Percentiles rank a stretch among this genome's conserved stretches.
These are phyloP conservation scores for Chirona hameri DNA, from an alignment of 2,888 invertebrate genomes.

Conservation along the genomic window DNA sequence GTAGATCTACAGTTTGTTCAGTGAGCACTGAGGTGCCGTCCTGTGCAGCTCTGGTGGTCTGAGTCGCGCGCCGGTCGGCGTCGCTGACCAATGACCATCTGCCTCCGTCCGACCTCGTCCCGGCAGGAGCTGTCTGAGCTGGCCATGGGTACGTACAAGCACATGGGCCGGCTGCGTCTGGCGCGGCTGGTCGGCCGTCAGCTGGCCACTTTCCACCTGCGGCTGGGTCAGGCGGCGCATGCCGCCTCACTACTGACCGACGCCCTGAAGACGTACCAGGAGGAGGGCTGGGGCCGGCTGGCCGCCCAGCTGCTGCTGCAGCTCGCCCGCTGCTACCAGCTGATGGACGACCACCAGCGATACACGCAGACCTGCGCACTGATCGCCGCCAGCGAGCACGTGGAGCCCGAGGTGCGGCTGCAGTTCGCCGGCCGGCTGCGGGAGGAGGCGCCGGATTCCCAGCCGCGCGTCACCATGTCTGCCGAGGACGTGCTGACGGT, in stretches of 20 bases:
- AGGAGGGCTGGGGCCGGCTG: conserved; percentile 81
- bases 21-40: neutral
- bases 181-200: conserved; percentile 85
- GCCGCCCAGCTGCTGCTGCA: conserved; percentile 79
- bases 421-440: neutral
- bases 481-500: neutral
- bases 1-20: no score
- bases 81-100: neutral
- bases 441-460: neutral
- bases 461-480: neutral
- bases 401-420: neutral
- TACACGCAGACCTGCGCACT: conserved; percentile 6
- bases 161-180: conserved; percentile 77
- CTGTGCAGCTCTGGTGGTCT: neutral
- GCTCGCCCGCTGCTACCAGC: conserved; percentile 76
- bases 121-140: conserved; percentile 78
- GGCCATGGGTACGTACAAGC: conserved; percentile 94
- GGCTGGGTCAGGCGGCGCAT: conserved; percentile 71
- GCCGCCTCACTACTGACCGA: conserved; percentile 85
- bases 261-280: conserved; percentile 76
- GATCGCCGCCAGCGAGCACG: neutral
- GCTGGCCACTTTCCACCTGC: conserved; percentile 86
- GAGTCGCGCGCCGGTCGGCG: neutral
- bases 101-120: conserved; percentile 33
- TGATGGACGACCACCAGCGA: conserved; percentile 70